Base-by-base conservation (phyloP, 1,140 invertebrate genomes). In the Eurosta solidaginis region DNA sequence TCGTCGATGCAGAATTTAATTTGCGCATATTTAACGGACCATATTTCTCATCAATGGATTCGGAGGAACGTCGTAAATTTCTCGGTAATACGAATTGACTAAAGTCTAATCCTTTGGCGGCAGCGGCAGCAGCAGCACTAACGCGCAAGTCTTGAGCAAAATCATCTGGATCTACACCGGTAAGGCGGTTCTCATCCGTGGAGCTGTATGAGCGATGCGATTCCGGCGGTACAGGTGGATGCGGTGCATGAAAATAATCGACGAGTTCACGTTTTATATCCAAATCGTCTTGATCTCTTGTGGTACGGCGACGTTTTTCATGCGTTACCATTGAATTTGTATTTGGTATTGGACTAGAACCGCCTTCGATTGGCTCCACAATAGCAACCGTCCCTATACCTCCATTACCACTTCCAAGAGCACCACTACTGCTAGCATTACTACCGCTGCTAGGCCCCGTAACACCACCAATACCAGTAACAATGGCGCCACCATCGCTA, bases 61-160 rank as follows among this genome's bases (percentile, higher is more conserved):
- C 78, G 9, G 79, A 59, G 25, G 77, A 78, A 29, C 80, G 33
- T 5, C 83, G 80, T 7, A 85, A 40, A 74, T 44, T 75, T 17
- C 63, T 80, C 2, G 85, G 85, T 79, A 87, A 74, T 0, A 82
- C 83, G 29, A 86, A 87, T 47, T 78, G 76, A 7, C 81, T 81
- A 17, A 85, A 86, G 27, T 81, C 82, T 17, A 81, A 50, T 44
- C 80, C 75, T 36, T 83, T 83, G 25, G 85, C 85, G 10, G 85
- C 85, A 49, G 86, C 85, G 6, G 85, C 84, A 3, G 77, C 79
- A 5, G 79, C 79, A 3, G 79, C 79, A 44, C 79, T 80, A 6
- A 87, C 83, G n/a, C 85, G 79, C 76, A 87, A 74, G 42, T 87
- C 85, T 80, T 87, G 85, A n/a, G 85, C 85, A 81, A 85, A 87